Base-by-base conservation (phyloP, 2,113 vertebrate species). In the Sinocyclocheilus maitianheensis region DNA sequence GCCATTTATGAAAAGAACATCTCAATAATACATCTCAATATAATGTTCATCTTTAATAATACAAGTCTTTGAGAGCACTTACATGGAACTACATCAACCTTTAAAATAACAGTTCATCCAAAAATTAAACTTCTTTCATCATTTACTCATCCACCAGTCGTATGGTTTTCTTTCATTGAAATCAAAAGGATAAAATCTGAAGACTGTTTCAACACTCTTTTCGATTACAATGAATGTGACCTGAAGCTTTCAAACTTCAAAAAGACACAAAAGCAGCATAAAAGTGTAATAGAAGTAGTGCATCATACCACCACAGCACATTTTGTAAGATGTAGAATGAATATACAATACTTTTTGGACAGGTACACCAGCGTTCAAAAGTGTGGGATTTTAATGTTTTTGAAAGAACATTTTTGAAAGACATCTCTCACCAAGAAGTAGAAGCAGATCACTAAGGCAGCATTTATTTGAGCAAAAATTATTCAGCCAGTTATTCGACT, bases 1-100 rank as follows among this genome's bases (percentile, higher is more conserved):
- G 34, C 12, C 62, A 63, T 63, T 11, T 7, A 63, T 48, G 24
- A 81, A 81, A 81, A 65, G 37, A 81, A 81, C 55, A 81, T 46
- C 37, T 24, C n/a, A 24, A 24, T 26, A 65, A 81, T 81, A 65
- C 60, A 63, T 6, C 4, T 22, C 51, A 81, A 62, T 63, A 81
- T 65, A 65, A 43, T 20, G 34, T 12, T 20, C 55, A 37, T 80
- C 58, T 63, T 63, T n/a, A 81, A 24, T 65, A 81, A 81, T 81
- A 51, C 40, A 67, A 48, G n/a, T 30, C 55, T 67, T 63, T 80
- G 58, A 63, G 78, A 40, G 58, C 58, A 46, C 37, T 80, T 63
- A 26, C 22, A 63, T 24, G 12, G 48, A 16, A 30, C 76, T 34
- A 10, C 26, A 80, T 63, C 40, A 11, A 26, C n/a, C 4, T 24